Conservation (phyloP, 2,113 vertebrate species). For the Paracanthobrama guichenoti region DNA sequence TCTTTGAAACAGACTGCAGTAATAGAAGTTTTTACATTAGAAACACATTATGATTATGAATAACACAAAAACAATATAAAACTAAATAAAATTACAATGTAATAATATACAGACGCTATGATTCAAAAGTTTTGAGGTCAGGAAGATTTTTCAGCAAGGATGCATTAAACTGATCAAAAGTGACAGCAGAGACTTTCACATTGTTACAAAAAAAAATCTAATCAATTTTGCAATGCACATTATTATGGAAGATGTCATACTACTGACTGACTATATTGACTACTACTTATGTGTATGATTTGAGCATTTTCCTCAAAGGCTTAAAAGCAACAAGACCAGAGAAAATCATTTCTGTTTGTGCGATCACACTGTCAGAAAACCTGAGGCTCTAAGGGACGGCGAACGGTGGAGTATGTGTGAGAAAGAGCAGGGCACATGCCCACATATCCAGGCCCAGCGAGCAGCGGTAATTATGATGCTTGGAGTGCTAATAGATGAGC, state of each 20-base stretch:
- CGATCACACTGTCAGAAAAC: not conserved
- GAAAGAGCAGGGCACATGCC: not conserved
- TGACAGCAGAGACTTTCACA: too few relatives aligned
- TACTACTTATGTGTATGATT: not conserved
- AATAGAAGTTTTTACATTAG: too few relatives aligned
- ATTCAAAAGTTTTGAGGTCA: too few relatives aligned
- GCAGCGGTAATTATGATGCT: slow-evolving; percentile 56
- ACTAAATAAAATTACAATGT: too few relatives aligned
- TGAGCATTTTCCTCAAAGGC: not conserved
- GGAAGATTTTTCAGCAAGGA: too few relatives aligned
- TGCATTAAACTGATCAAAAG: too few relatives aligned
- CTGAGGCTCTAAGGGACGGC: not conserved
- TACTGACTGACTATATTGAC: not conserved
- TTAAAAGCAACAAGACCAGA: not conserved
- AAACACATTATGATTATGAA: too few relatives aligned
- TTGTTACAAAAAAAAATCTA: too few relatives aligned
- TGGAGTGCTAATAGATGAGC: slow-evolving; percentile 48
- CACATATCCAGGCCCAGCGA: slow-evolving; percentile 39
- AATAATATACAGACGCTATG: too few relatives aligned
- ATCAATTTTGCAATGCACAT: not conserved
- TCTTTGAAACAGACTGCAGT: too few relatives aligned
- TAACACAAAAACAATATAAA: too few relatives aligned
- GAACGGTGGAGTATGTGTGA: not conserved
- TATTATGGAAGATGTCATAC: not conserved
- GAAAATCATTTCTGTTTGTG: not conserved